Conservation (phyloP, 2,797 vertebrate genomes). For the Nannoperca obscura region DNA sequence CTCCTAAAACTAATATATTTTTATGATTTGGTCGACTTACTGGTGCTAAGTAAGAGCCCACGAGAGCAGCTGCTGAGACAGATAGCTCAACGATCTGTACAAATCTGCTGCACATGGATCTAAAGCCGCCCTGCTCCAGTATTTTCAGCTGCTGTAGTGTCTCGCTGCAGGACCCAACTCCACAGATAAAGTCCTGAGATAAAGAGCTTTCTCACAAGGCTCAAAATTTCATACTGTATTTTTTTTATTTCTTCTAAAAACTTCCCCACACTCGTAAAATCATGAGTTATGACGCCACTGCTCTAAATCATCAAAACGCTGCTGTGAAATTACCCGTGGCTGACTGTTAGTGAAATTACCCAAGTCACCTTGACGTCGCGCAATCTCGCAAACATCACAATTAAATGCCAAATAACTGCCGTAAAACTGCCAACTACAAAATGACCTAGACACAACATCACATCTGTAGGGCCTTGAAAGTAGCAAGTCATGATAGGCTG, state of each 20-base stretch:
- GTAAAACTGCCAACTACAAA: conserved; percentile 38
- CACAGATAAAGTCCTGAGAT: conserved; percentile 44
- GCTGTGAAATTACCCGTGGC: conserved; percentile 47
- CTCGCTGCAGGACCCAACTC: not conserved
- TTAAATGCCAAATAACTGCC: conserved; percentile 45
- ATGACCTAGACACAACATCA: conserved; percentile 28
- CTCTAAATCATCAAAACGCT: conserved; percentile 17
- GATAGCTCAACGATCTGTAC: conserved; percentile 21
- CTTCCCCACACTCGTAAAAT: conserved; percentile 21
- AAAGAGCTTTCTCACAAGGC: conserved; percentile 41
- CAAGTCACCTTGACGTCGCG: conserved; percentile 44
- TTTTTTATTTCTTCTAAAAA: conserved; percentile 18
- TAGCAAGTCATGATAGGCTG: conserved; percentile 21
- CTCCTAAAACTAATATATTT: conserved; percentile 68
- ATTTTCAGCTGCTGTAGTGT: conserved; percentile 11
- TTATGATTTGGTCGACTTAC: conserved; percentile 50
- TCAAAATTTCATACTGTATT: conserved; percentile 21
- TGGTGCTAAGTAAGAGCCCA: conserved; percentile 52
- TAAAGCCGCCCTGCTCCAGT: conserved; percentile 26
- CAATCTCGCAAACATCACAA: conserved; percentile 39
- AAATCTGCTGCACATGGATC: conserved; percentile 19
- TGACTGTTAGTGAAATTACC: conserved; percentile 37
- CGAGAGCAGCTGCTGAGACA: conserved; percentile 46
- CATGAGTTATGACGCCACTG: conserved; percentile 10
- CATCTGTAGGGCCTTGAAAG: conserved; percentile 32